Base-by-base conservation (phyloP, 2,888 invertebrate species). In the Aleiodes alternator region DNA sequence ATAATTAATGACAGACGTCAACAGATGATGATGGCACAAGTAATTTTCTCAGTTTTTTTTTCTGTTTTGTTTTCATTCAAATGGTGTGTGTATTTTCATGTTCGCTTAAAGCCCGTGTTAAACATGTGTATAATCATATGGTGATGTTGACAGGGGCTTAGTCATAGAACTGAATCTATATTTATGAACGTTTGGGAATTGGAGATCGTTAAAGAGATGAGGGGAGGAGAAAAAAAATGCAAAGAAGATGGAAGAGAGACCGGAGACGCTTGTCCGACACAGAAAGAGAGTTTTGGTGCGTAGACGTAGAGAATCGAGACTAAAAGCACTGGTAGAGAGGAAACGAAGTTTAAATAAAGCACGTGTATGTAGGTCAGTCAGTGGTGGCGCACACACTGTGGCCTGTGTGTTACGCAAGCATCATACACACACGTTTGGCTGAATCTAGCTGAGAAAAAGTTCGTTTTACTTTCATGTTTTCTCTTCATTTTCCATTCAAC, bases 321-420 rank as follows among this genome's bases (percentile, higher is more conserved):
- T 84, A 85, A 88, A 88, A 86, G 87, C 84, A 77, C 84, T 81
- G 84, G 84, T 82, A 83, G 86, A 83, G 86, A 86, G 86, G 86
- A 87, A 87, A 89, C 86, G 75, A 81, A 83, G 89, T 89, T 89
- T 89, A 89, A 89, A 89, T 89, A 89, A 89, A 89, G 89, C 86
- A 81, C 85, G 82, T 84, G 84, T 86, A 89, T 89, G 88, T 89
- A 87, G 89, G 89, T 89, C 89, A 89, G 87, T 85, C 86, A 86
- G 86, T 83, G 82, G 84, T 83, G 77, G 84, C 79, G 82, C 80
- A 80, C 82, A 79, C 80, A 23, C 23, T 23, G 2, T 23, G 23
- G 23, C 1, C 23, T 23, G 23, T 77, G 77, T 82, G 83, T 85
- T 82, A 82, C 83, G 83, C 81, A 82, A 84, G 80, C 81, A 69